phyloP scores from a whole-genome alignment of 2,113 vertebrate genomes.

The Platanista minor region DNA sequence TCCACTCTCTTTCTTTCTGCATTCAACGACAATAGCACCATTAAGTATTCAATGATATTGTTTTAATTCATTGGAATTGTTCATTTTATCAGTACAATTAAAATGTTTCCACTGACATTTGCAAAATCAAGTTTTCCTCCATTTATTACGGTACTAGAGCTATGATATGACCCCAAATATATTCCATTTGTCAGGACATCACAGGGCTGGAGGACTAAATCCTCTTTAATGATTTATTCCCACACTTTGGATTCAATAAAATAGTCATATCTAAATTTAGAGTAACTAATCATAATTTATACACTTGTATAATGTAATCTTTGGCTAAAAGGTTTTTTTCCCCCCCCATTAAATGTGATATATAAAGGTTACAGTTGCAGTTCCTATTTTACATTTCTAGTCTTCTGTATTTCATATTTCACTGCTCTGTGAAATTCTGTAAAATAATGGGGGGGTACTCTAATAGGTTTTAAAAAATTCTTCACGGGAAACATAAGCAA shows the following conservation, averaged over 20 bases:
- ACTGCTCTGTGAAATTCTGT: background rate
- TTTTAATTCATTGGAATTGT: conserved; percentile 37
- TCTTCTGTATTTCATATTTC: conserved; percentile 38
- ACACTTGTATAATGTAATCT: conserved; percentile 34
- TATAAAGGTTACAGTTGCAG: background rate
- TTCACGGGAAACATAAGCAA: background rate
- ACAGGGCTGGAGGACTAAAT: conserved; percentile 29
- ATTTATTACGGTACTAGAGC: background rate
- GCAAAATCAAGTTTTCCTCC: conserved; percentile 39
- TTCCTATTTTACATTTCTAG: background rate
- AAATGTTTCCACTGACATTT: conserved; percentile 58
- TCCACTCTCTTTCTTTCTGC: background rate
- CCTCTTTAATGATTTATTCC: conserved; percentile 63
- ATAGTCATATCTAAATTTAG: conserved; percentile 49
- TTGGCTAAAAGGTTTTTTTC: conserved; percentile 13
- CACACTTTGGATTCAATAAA: conserved; percentile 54
- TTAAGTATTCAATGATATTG: background rate
- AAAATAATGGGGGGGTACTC: background rate
- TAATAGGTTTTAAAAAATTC: background rate
- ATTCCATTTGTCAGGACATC: conserved; percentile 59
- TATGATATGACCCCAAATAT: background rate
- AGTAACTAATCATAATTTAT: conserved; percentile 33
- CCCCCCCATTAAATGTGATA: background rate
- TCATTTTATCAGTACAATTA: conserved; percentile 20
- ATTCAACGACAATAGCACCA: conserved; percentile 28